These are phyloP conservation scores for Zingel zingel DNA, from an alignment of 2,113 vertebrate genomes.

Conservation along the genomic window DNA sequence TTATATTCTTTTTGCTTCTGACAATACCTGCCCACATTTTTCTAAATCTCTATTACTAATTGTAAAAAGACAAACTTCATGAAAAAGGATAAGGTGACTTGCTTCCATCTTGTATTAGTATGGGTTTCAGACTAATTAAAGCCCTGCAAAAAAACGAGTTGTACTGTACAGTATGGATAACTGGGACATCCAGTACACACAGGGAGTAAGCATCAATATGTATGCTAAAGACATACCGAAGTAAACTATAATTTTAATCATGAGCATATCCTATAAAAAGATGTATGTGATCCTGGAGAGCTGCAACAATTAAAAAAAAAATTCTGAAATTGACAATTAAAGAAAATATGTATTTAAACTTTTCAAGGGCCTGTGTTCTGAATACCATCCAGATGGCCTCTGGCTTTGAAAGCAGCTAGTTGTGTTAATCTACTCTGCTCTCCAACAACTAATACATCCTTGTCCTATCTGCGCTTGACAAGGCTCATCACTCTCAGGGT, in stretches of 20 bases:
- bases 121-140: conserved; percentile 30
- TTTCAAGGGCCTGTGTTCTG: conserved; percentile 20
- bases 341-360: conserved; percentile 19
- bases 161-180: background rate
- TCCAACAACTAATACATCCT: conserved; percentile 16
- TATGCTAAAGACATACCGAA: conserved; percentile 16
- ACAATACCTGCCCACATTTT: background rate
- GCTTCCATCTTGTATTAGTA: background rate
- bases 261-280: conserved; percentile 7
- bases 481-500: conserved; percentile 14
- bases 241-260: conserved; percentile 21
- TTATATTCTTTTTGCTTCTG: too few relatives aligned
- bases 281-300: background rate
- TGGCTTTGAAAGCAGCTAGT: conserved; percentile 29
- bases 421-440: background rate
- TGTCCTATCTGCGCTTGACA: conserved; percentile 1
- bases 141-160: conserved; percentile 5
- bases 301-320: background rate
- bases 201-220: conserved; percentile 21
- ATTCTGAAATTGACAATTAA: background rate
- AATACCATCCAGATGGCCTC: conserved; percentile 23
- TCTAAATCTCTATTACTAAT: background rate
- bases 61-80: background rate
- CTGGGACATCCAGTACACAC: conserved; percentile 32
- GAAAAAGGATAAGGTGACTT: conserved; percentile 6